phyloP scores from a whole-genome alignment of 2,113 vertebrate species.

The Eira barbara region DNA sequence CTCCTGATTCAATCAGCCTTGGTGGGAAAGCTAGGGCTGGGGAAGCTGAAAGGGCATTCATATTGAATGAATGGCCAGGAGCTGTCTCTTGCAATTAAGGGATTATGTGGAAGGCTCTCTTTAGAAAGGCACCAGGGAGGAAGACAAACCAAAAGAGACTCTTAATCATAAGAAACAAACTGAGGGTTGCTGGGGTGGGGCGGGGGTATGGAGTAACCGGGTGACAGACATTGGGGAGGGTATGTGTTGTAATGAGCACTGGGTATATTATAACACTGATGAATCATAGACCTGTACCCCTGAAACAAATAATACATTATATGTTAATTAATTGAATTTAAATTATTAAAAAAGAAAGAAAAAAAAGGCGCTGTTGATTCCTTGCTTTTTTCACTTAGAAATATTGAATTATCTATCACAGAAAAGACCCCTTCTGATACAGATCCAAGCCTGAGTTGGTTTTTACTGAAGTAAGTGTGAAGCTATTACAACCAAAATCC shows the following conservation, averaged over 20 bases:
- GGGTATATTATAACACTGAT: background rate
- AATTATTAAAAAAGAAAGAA: background rate
- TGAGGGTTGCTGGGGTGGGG: background rate
- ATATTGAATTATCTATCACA: background rate
- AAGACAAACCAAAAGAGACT: background rate
- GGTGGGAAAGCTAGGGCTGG: background rate
- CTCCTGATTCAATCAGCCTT: background rate
- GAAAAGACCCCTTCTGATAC: background rate
- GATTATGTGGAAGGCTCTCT: background rate
- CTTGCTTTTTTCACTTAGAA: background rate
- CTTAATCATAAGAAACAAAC: background rate
- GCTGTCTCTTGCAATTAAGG: background rate
- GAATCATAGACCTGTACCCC: background rate
- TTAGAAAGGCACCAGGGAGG: background rate
- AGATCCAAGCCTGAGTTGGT: background rate
- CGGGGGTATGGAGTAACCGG: background rate
- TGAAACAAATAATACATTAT: background rate
- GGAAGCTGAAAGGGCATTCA: background rate
- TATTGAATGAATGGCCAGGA: background rate
- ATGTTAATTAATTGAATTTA: background rate
- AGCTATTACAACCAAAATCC: background rate
- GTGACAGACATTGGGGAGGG: background rate
- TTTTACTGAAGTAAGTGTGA: background rate
- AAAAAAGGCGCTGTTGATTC: background rate
- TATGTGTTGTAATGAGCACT: background rate